phyloP scores from a whole-genome alignment of 2,888 invertebrate species.

The Dusona sp. region DNA sequence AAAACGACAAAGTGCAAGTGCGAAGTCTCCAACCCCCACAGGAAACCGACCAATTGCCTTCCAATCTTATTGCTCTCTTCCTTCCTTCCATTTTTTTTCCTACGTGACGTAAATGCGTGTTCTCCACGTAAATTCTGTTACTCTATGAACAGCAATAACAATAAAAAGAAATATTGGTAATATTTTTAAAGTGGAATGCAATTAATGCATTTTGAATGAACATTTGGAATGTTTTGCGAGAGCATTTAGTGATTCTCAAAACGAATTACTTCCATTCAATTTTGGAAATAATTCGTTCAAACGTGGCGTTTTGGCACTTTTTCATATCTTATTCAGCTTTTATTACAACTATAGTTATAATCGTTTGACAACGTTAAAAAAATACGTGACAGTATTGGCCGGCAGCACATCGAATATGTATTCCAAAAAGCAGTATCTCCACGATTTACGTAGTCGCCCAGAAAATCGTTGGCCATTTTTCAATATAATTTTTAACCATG shows the following conservation, averaged over 20 bases:
- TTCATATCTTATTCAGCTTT: not conserved
- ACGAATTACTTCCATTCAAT: not conserved
- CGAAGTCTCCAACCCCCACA: conserved; percentile 6
- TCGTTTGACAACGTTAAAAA: not conserved
- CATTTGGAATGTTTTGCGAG: not conserved
- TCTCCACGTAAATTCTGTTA: too few relatives aligned
- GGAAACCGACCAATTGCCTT: conserved; percentile 32
- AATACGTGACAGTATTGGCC: not conserved
- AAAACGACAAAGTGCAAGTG: conserved; percentile 27
- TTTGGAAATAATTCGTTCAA: too few relatives aligned
- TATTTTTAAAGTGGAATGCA: not conserved
- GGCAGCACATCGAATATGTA: not conserved
- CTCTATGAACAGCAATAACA: not conserved
- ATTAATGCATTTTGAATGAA: not conserved
- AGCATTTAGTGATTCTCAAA: not conserved
- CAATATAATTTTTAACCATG: conserved; percentile 21
- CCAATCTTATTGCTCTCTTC: conserved; percentile 29
- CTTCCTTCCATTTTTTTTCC: not conserved
- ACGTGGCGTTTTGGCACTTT: too few relatives aligned
- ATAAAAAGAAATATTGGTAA: not conserved
- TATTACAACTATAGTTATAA: not conserved
- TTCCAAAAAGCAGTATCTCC: conserved; percentile 3
- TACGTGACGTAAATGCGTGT: not conserved
- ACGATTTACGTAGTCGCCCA: not conserved
- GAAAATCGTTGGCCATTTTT: conserved; percentile 28